Evolutionary conservation across 2,888 invertebrate genomes (phyloP).

Genomic region (Himalopsyche anomala): DNA sequence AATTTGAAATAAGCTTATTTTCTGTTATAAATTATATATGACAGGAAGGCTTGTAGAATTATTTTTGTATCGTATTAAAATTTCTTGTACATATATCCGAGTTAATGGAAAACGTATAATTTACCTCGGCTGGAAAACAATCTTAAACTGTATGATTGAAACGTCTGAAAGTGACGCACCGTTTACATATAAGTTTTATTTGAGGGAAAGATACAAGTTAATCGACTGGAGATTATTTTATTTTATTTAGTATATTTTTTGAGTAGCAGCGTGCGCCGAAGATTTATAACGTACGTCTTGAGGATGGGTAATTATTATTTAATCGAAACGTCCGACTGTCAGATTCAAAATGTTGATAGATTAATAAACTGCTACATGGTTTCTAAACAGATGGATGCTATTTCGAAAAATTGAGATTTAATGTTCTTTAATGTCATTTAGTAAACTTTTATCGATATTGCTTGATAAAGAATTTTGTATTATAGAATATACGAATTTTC

Average conservation of each 20-base stretch:
- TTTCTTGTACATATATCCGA: neutral
- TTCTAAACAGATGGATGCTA: neutral
- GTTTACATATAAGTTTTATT: neutral
- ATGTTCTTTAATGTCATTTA: neutral
- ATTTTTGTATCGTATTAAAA: neutral
- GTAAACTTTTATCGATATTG: neutral
- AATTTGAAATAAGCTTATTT: too few species aligned
- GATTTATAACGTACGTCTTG: slow-evolving; percentile 32
- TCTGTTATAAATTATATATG: too few species aligned
- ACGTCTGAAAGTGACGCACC: neutral
- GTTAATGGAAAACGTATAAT: neutral
- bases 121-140: too few species aligned
- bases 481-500: too few species aligned
- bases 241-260: neutral
- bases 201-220: neutral
- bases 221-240: neutral
- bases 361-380: slow-evolving; percentile 8
- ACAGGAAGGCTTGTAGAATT: too few species aligned
- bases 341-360: slow-evolving; percentile 39
- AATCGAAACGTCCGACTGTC: slow-evolving; percentile 33
- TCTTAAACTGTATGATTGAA: neutral
- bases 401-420: neutral
- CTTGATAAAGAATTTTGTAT: too few species aligned
- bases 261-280: slow-evolving; percentile 28
- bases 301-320: slow-evolving; percentile 34